Evolutionary conservation across 2,113 vertebrate species (phyloP), one percentile per base, ranked within the genome.

Genomic region (Dipodomys spectabilis): DNA sequence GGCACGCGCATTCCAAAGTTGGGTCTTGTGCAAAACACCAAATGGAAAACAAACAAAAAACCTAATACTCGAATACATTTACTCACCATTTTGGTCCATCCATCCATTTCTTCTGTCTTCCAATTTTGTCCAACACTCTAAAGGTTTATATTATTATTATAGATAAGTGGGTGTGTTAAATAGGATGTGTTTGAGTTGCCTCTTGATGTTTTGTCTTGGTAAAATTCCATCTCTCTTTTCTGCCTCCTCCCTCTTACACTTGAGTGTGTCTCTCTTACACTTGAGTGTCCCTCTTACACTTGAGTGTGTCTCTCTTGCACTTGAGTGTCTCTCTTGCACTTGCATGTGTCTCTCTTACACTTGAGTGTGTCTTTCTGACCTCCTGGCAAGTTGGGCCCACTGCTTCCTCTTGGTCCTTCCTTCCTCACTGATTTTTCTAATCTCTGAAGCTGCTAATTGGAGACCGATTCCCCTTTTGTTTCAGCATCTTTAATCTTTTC

Each of bases 151-250:
- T 65, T 27, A 65, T n/a, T 22, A 15, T 4, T 19, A 32, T 12
- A 18, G 15, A 27, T 0, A 5, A 12, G 27, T 74, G 39, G 3
- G 0, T 28, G 5, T 77, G 45, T 49, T 6, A 2, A 39, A 7
- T 1, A 5, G 22, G 68, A 39, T 28, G 44, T 18, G 68, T 60
- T 80, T 85, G 53, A 3, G 35, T 60, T 15, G 6, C 64, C 35
- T 57, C 11, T 82, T 19, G 64, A 27, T 27, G n/a, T 27, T 60
- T 53, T 62, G 11, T n/a, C 35, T 39, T 44, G 23, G 0, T 15
- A 30, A 88, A 25, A 30, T 69, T 78, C 87, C 22, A 0, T 27
- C 30, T 84, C 28, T 88, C 62, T 53, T 78, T 91, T 2, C 30
- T 9, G 39, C 15, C 45, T 49, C 49, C 62, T n/a, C 23, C n/a